These are phyloP conservation scores for Cataglyphis hispanica DNA, from an alignment of 1,140 invertebrate species.

Conservation along the genomic window DNA sequence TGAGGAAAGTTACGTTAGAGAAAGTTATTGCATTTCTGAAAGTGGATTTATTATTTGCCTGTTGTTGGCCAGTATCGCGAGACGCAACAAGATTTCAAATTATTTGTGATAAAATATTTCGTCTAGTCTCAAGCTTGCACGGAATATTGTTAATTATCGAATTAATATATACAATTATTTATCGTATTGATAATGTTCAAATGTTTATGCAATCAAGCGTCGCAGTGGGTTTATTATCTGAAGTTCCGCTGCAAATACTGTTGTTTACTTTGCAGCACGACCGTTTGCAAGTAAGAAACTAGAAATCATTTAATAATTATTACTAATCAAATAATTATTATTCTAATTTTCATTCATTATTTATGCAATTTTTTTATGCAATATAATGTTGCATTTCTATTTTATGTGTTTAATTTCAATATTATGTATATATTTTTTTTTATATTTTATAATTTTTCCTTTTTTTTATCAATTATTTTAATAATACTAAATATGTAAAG, in stretches of 20 bases:
- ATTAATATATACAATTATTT: conserved; percentile 14
- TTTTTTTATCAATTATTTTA: too few relatives aligned
- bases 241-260: conserved; percentile 52
- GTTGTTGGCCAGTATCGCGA: conserved; percentile 52
- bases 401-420: too few relatives aligned
- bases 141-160: conserved; percentile 5
- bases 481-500: too few relatives aligned
- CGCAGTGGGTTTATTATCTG: background rate
- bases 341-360: background rate
- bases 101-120: background rate
- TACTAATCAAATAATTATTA: background rate
- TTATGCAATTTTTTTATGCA: background rate
- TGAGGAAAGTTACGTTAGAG: background rate
- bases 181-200: background rate
- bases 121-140: background rate
- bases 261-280: conserved; percentile 45
- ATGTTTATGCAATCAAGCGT: conserved; percentile 56
- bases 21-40: conserved; percentile 53
- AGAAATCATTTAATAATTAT: background rate
- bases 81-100: background rate
- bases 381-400: too few relatives aligned
- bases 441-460: too few relatives aligned
- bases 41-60: conserved; percentile 16
- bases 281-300: conserved; percentile 45
- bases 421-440: too few relatives aligned